These are phyloP conservation scores for Cepaea nemoralis DNA, from an alignment of 1,140 invertebrate genomes.

Conservation along the genomic window DNA sequence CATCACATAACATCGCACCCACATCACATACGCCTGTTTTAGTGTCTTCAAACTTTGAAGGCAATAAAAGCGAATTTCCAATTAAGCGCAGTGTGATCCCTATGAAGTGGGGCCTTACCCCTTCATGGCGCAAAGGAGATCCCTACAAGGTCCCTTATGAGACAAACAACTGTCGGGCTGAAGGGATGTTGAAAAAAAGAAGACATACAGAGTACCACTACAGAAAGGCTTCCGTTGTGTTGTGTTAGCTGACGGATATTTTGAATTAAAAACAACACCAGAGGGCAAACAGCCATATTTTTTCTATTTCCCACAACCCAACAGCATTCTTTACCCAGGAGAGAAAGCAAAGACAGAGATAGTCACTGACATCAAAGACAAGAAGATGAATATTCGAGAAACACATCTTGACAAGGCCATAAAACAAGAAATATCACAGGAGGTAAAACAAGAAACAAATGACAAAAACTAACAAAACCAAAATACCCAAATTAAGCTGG, in stretches of 20 bases:
- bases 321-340: background rate
- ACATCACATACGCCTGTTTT: slow-evolving; percentile 82
- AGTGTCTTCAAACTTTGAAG: slow-evolving; percentile 76
- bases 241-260: slow-evolving; percentile 85
- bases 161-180: slow-evolving; percentile 87
- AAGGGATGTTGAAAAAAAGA: slow-evolving; percentile 80
- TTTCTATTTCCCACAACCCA: slow-evolving; percentile 77
- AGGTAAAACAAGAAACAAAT: background rate
- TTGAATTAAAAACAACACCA: slow-evolving; percentile 84
- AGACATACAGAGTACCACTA: slow-evolving; percentile 79
- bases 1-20: too few relatives aligned
- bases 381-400: background rate
- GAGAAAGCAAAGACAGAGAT: background rate
- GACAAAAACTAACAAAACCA: background rate
- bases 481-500: background rate
- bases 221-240: slow-evolving; percentile 82
- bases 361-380: background rate
- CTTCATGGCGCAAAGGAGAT: slow-evolving; percentile 84
- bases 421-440: background rate
- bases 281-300: slow-evolving; percentile 83
- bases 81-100: slow-evolving; percentile 67
- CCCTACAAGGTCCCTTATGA: slow-evolving; percentile 79
- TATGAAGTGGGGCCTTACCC: slow-evolving; percentile 84
- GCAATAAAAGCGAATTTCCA: slow-evolving; percentile 50
- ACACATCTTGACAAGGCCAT: background rate